These are phyloP conservation scores for Dysmachus trigonus DNA, from an alignment of 2,888 invertebrate species.

Conservation along the genomic window DNA sequence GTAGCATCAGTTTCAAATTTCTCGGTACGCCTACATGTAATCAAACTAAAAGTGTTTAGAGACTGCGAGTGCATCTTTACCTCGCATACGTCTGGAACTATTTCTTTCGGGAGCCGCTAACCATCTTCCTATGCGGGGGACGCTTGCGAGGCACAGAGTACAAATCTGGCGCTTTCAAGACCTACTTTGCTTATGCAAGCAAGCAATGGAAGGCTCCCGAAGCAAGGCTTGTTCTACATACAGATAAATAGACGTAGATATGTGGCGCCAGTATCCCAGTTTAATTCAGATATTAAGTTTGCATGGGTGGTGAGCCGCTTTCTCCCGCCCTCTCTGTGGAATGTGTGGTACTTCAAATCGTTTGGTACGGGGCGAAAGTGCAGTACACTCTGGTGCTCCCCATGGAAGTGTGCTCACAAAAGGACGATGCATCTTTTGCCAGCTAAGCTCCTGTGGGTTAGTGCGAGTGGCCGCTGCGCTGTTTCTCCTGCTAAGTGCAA, in stretches of 20 bases:
- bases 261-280: background rate
- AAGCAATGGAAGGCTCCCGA: background rate
- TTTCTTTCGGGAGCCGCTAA: background rate
- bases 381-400: background rate
- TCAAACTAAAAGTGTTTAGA: slow-evolving; percentile 21
- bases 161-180: background rate
- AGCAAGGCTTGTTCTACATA: background rate
- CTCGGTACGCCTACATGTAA: background rate
- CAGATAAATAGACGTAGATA: background rate
- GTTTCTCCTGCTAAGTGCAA: background rate
- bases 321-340: background rate
- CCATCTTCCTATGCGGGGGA: background rate
- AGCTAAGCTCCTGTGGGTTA: background rate
- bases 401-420: background rate
- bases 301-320: background rate
- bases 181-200: slow-evolving; percentile 12
- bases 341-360: background rate
- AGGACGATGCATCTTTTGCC: background rate
- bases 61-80: background rate
- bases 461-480: background rate
- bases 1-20: slow-evolving; percentile 1
- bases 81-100: too few species aligned
- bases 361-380: background rate
- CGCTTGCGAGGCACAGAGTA: background rate
- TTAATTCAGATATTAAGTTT: slow-evolving; percentile 37